Evolutionary conservation across 2,888 invertebrate species (phyloP), one percentile per base, ranked within the genome.

Genomic region (Apomyelois bistriatella): DNA sequence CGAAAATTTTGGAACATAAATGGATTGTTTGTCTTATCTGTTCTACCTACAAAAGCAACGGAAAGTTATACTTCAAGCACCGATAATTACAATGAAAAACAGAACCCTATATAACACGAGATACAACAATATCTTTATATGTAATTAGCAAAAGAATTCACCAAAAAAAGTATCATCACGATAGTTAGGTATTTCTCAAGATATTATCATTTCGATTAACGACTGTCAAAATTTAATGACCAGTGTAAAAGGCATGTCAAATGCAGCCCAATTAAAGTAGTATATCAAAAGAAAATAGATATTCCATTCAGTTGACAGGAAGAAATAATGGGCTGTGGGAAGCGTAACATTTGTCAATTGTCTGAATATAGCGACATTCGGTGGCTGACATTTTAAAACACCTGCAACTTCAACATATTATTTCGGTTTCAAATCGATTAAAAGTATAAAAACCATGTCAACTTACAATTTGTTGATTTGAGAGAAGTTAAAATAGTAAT

Each of bases 301-400:
- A n/a, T 43, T n/a, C 30, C 41, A 41, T 32, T 32, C 9, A 32
- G 38, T 43, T 43, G 43, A 43, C 43, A 43, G 43, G 13, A 8
- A n/a, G n/a, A 43, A 43, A 43, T 43, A 13, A 15, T 28, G 9
- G 9, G 13, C 12, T 43, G 43, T 13, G 30, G 43, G 30, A 43
- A 43, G 43, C 30, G 28, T 43, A 30, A 8, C 43, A 43, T 43
- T 43, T 43, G 41, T 41, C 41, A 41, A 17, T 38, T 22, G 22
- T 22, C 22, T 22, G 22, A 22, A 22, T 22, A 40, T 41, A 5
- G 10, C 17, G 41, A 42, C 42, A 6, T 22, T 22, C 22, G 28
- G 13, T 9, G n/a, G 22, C 30, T 43, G 13, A 43, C 43, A 43
- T 28, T 43, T 3, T n/a, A 8, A 41, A 10, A 41, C 43, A 43